phyloP scores from a whole-genome alignment of 2,888 invertebrate species.

The Macropis europaea region DNA sequence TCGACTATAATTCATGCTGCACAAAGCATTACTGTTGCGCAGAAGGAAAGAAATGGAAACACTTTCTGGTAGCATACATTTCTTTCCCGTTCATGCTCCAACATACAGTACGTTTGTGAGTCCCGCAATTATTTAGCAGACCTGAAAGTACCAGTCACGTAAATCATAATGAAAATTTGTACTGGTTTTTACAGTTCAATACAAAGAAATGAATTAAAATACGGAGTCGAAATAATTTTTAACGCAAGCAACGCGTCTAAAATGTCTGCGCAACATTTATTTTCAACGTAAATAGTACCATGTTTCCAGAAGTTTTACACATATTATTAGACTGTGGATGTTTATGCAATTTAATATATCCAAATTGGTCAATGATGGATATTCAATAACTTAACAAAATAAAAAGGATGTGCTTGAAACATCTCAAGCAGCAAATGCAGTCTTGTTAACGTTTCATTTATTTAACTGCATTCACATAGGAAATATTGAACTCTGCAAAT shows the following conservation, averaged over 20 bases:
- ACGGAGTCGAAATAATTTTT: constrained; percentile 32
- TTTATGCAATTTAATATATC: no score
- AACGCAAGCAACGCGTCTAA: constrained; percentile 42
- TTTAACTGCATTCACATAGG: no score
- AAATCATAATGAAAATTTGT: constrained; percentile 16
- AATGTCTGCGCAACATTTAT: constrained; percentile 14
- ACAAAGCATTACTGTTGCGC: neutral
- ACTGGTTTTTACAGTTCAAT: neutral
- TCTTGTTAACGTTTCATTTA: no score
- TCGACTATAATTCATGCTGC: constrained; percentile 7
- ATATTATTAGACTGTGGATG: neutral
- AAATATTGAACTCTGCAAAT: no score
- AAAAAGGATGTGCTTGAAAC: no score
- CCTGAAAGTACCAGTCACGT: constrained; percentile 15
- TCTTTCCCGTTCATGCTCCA: neutral
- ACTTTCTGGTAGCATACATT: neutral
- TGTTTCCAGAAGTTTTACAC: neutral
- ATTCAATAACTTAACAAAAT: no score
- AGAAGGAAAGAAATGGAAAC: neutral
- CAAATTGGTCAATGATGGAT: no score
- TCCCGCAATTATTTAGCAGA: constrained; percentile 33
- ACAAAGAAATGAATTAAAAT: constrained; percentile 35
- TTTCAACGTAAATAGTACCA: constrained; percentile 35
- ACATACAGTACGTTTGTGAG: neutral
- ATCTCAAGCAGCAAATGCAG: no score